These are phyloP conservation scores for Antechinus stuartii DNA, from an alignment of 2,113 vertebrate genomes.

Conservation along the genomic window DNA sequence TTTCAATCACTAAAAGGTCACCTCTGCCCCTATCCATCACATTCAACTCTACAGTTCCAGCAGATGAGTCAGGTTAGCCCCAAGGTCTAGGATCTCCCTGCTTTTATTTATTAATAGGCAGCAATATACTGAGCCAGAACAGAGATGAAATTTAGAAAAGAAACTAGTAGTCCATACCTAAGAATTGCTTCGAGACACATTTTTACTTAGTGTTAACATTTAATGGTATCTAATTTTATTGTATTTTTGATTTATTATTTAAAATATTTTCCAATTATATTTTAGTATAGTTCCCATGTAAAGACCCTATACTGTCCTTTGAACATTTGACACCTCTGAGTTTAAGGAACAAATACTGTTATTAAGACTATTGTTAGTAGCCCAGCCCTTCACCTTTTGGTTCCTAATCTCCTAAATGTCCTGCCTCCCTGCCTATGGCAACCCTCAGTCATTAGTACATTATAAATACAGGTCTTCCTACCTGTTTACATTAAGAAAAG, in stretches of 20 bases:
- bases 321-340: neutral
- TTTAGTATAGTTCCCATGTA: neutral
- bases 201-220: neutral
- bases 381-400: neutral
- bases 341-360: neutral
- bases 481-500: neutral
- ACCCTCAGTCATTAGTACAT: neutral
- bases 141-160: neutral
- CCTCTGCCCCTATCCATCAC: too few relatives aligned
- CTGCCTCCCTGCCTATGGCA: neutral
- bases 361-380: neutral
- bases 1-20: too few relatives aligned
- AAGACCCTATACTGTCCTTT: neutral
- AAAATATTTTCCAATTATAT: neutral
- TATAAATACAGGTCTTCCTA: neutral
- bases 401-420: neutral
- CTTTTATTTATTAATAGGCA: neutral
- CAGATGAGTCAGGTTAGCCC: too few relatives aligned
- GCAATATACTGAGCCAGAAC: neutral
- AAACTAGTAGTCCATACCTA: neutral
- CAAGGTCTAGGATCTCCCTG: neutral
- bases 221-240: neutral
- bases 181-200: neutral
- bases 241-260: neutral
- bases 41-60: too few relatives aligned